Base-by-base conservation (phyloP, 2,888 invertebrate genomes). In the Meandrusa payeni region DNA sequence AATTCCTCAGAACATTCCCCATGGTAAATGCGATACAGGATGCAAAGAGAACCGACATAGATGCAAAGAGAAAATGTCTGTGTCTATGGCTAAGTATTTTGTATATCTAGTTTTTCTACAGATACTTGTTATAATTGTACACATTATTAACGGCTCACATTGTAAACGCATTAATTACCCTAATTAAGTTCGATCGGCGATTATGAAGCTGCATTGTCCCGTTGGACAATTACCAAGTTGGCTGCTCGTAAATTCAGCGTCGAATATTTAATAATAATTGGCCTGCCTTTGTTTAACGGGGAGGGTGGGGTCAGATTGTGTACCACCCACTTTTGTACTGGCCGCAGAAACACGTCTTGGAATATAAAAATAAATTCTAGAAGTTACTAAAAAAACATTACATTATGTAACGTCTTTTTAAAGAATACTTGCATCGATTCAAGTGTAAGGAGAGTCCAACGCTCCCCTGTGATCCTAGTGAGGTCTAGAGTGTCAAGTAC, bases 281-380 rank as follows among this genome's bases (percentile, higher is more conserved):
- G 77, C 76, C 78, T 71, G 73, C 69, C 83, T 83, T 85, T 85
- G 85, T 82, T 85, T 81, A 83, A 79, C 69, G 65, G 73, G 67
- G 64, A 52, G 61, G 59, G 46, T 51, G 59, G 54, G 32, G 50
- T 41, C 38, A 39, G 29, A 50, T 47, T 52, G 32, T 28, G 41
- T 55, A 46, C 57, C 55, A 50, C 52, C 63, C 61, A 55, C 46
- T 57, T 33, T 15, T 0, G 72, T 69, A 80, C 46, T 6, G 77
- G 32, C 37, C 47, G 68, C 64, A 69, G 5, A 54, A 27, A 1
- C 7, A 26, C n/a, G n/a, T n/a, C n/a, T n/a, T n/a, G n/a, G n/a
- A n/a, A n/a, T n/a, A n/a, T n/a, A n/a, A n/a, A n/a, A n/a, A n/a
- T n/a, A n/a, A n/a, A n/a, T n/a, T n/a, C n/a, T n/a, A n/a, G n/a